A percentile compares a stretch with the other conserved stretches of the same genome.
phyloP scores from a whole-genome alignment of 2,113 vertebrate genomes.

The Nibea coibor region DNA sequence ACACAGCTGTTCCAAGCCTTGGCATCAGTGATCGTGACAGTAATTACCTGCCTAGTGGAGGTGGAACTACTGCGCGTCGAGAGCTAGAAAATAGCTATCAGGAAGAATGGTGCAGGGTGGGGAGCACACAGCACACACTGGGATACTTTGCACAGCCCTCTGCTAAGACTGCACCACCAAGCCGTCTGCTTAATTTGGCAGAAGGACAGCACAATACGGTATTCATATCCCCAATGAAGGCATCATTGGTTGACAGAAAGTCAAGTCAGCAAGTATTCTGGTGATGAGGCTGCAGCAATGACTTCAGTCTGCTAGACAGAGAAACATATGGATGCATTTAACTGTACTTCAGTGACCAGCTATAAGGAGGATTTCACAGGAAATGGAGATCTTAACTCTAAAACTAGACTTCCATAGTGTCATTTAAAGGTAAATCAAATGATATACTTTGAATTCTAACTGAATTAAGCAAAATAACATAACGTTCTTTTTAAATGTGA shows the following conservation, averaged over 20 bases:
- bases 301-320: neutral
- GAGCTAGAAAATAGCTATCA: conserved; percentile 57
- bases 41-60: conserved; percentile 71
- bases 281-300: neutral
- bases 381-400: neutral
- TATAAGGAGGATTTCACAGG: neutral
- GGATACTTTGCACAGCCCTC: conserved; percentile 33
- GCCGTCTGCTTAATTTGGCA: conserved; percentile 52
- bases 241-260: conserved; percentile 17
- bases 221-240: neutral
- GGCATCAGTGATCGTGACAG: conserved; percentile 57
- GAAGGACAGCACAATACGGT: conserved; percentile 7
- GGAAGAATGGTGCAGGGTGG: conserved; percentile 33
- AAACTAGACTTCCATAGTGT: neutral
- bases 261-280: conserved; percentile 46
- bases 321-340: neutral
- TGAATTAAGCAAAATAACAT: neutral
- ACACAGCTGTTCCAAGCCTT: conserved; percentile 58
- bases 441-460: neutral
- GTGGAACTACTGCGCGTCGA: conserved; percentile 43
- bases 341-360: neutral
- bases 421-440: neutral
- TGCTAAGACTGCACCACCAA: conserved; percentile 31
- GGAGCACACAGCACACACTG: conserved; percentile 12
- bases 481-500: neutral